Evolutionary conservation across 1,140 invertebrate genomes (phyloP), one percentile per base, ranked within the genome.

Genomic region (Paramacrobiotus metropolitanus): DNA sequence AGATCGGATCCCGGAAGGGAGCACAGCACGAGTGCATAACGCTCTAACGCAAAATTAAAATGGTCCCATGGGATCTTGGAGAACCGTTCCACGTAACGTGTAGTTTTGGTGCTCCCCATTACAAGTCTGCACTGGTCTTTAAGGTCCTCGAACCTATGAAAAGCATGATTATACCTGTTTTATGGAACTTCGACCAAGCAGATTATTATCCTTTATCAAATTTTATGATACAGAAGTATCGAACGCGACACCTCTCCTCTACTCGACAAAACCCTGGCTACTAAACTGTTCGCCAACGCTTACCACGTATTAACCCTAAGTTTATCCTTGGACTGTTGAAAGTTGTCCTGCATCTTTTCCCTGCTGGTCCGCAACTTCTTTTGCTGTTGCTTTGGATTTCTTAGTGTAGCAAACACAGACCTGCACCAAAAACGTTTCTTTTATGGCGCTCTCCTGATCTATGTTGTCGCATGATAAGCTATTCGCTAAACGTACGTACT

Each of bases 251-350:
- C n/a, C n/a, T n/a, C n/a, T n/a, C n/a, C n/a, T n/a, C n/a, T n/a
- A n/a, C n/a, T 40, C 9, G 34, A 40, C 34, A n/a, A 40, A 40
- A 40, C 34, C 9, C 9, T 40, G 34, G 9, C 9, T 9, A 40
- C 9, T 40, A 9, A 9, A 9, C 34, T 40, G 34, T 40, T 9
- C 34, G n/a, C 9, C 34, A 40, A 40, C 34, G 34, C 9, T 24
- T 55, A 55, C 48, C 48, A 55, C 28, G 48, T 55, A 24, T 55
- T 55, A 24, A 55, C 48, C n/a, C n/a, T n/a, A n/a, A n/a, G n/a
- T n/a, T n/a, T n/a, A n/a, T n/a, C n/a, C n/a, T n/a, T n/a, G n/a
- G n/a, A n/a, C n/a, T n/a, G n/a, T n/a, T n/a, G n/a, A n/a, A n/a
- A n/a, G n/a, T n/a, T n/a, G n/a, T n/a, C n/a, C n/a, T n/a, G n/a